Base-by-base conservation (phyloP, 2,888 invertebrate species). In the Ramazzottius varieornatus region DNA sequence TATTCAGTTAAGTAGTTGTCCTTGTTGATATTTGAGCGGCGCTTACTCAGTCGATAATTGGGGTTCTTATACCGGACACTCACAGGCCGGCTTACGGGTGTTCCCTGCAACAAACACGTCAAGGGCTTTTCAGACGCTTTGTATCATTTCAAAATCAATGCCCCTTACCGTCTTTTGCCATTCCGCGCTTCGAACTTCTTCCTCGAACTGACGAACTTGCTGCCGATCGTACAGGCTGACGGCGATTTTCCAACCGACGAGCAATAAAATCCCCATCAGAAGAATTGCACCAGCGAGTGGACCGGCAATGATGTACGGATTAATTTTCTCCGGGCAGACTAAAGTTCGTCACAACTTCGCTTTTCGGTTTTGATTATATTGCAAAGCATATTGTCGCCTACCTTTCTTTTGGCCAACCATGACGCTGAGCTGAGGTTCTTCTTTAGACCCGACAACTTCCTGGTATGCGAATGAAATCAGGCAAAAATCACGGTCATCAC, bases 241-340 rank as follows among this genome's bases (percentile, higher is more conserved):
- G 66, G 78, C 73, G 46, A 80, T 71, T 68, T 80, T 80, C 80
- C 80, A 80, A 68, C 80, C 73, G 33, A 78, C 71, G 33, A 80
- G 72, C 16, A 79, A 71, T 2, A 78, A 71, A 1, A 80, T 71
- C n/a, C 79, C 80, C 40, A 79, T 74, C 32, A 77, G 72, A n/a
- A 80, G 77, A 66, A 80, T 80, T 33, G 78, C 79, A 32, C 75
- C 76, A 63, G 80, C 78, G 33, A 80, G 78, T 24, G 77, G 77
- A 32, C 78, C 70, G 1, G 79, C 76, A 54, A 80, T 78, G 33
- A 76, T 76, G 54, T 54, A 54, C n/a, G 29, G 29, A 24, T 54
- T 54, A 8, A 75, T 70, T 2, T 73, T 73, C n/a, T 73, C 72
- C 20, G 74, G 74, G 67, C 74, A 74, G 64, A 73, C 74, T 73